Base-by-base conservation (phyloP, 1,140 invertebrate species). In the Meloidogyne hapla region DNA sequence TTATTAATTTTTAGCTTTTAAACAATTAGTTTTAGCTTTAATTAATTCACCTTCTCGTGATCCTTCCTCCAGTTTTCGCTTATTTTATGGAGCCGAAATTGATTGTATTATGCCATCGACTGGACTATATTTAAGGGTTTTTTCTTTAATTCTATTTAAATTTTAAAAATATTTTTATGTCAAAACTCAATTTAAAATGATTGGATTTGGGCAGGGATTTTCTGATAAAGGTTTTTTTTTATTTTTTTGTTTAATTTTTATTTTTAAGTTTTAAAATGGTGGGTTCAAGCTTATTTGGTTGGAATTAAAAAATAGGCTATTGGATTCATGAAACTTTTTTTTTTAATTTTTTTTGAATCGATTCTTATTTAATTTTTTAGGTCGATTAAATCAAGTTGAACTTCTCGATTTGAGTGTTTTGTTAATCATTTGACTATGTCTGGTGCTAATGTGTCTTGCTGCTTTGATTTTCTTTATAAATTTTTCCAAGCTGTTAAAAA, bases 41-140 rank as follows among this genome's bases (percentile, higher is more conserved):
- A 33, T 33, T 33, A 33, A 33, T 8, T 4, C 33, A 6, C 33
- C 33, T 8, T 33, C 33, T 33, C 33, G 9, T 4, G 33, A 33
- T 8, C 33, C 33, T 63, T 63, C 62, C 62, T 21, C 62, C 62
- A 12, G 23, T 42, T 9, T 71, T 28, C 69, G 69, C 1, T 25
- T 71, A 26, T 71, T 71, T 21, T 74, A 74, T 28, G 71, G 71
- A 61, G 71, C 71, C 9, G 71, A 74, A 21, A 74, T 64, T 40
- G 71, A 74, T 42, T 74, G 71, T 48, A 74, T 74, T 69, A 21
- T 64, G 61, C 45, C 21, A 9, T 21, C 25, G 25, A 64, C n/a
- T n/a, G 71, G 71, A 25, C 38, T 69, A 74, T 74, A 56, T 33
- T 26, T 74, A 23, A 45, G 56, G 26, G 18, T 63, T 33, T 0